Evolutionary conservation across 2,888 invertebrate genomes (phyloP).

Genomic region (Orgyia antiqua): DNA sequence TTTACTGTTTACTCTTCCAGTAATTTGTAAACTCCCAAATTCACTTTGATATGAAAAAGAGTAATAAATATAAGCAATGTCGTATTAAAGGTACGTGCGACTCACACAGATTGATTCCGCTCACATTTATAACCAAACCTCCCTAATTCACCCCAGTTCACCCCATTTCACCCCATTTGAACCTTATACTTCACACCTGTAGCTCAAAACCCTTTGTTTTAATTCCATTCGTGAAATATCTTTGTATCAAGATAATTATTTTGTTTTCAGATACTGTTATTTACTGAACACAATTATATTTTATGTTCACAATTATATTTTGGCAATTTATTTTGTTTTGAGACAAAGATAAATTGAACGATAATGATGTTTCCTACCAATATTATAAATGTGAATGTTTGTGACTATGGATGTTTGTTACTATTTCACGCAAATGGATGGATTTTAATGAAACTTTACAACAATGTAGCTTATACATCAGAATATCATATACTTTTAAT

Average conservation of each 20-base stretch:
- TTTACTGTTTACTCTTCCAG: no score
- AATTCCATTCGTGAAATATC: constrained; percentile 17
- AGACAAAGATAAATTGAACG: background rate
- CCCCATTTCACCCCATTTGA: background rate
- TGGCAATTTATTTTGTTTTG: background rate
- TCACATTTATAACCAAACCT: constrained; percentile 12
- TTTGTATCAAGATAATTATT: constrained; percentile 16
- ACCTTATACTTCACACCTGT: constrained; percentile 19
- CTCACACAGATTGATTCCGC: background rate
- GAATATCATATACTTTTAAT: no score
- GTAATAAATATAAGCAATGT: no score
- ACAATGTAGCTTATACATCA: no score
- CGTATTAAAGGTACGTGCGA: background rate
- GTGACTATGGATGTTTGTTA: no score
- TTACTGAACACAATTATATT: constrained; percentile 6
- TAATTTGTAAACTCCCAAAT: no score
- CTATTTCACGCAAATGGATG: no score
- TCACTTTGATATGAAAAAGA: no score
- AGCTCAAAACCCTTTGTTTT: constrained; percentile 21
- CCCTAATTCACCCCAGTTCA: background rate
- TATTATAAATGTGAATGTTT: no score
- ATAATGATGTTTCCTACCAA: no score
- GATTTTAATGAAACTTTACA: no score
- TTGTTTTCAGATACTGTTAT: constrained; percentile 9
- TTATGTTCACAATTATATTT: constrained; percentile 3